phyloP scores from a whole-genome alignment of 2,113 vertebrate genomes.

The Hipposideros armiger region DNA sequence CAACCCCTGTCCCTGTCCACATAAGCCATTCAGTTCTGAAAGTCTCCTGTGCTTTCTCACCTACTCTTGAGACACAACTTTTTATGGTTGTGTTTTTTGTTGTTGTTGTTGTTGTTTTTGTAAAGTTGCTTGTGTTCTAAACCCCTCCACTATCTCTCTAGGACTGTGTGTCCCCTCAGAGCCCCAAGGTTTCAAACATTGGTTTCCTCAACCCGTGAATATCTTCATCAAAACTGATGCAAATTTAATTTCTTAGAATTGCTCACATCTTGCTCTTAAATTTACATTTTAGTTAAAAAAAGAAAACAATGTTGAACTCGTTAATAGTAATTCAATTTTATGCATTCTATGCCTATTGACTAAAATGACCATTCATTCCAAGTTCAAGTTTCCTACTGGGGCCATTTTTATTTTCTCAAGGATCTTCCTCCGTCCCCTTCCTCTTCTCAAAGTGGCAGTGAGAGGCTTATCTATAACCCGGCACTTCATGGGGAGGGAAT shows the following conservation, averaged over 20 bases:
- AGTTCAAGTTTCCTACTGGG: not conserved
- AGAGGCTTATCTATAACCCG: not conserved
- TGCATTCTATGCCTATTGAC: not conserved
- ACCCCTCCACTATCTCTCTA: not conserved
- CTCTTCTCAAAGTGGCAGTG: not conserved
- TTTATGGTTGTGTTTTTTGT: not conserved
- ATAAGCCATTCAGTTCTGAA: not conserved
- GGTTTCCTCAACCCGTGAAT: not conserved
- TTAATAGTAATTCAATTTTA: not conserved
- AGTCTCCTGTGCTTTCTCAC: not conserved
- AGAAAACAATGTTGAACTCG: not conserved
- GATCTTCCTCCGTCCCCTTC: not conserved
- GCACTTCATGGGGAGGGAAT: not conserved
- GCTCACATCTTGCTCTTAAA: not conserved
- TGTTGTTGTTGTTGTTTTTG: not conserved
- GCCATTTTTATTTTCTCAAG: not conserved
- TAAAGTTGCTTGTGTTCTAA: not conserved
- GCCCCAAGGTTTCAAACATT: not conserved
- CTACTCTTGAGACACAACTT: not conserved
- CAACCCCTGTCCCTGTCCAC: not conserved
- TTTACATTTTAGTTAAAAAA: not conserved
- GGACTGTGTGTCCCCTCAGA: not conserved
- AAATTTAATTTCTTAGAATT: slow-evolving; percentile 39
- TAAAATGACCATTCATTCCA: not conserved
- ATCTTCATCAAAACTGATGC: not conserved